phyloP scores from a whole-genome alignment of 2,113 vertebrate species.

The Ivindomyrus marchei region DNA sequence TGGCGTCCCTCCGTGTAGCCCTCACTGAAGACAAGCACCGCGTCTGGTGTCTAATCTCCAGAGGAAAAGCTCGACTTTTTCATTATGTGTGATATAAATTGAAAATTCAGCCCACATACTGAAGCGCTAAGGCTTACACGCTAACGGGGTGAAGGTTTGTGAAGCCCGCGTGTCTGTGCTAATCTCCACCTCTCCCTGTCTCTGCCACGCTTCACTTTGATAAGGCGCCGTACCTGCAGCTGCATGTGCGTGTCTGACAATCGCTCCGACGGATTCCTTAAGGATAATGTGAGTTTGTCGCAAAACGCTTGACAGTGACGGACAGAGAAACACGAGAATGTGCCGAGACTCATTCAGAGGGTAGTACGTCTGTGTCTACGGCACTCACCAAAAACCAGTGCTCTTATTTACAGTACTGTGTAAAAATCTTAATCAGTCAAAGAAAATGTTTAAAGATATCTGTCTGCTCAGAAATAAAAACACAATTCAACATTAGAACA shows the following conservation, averaged over 20 bases:
- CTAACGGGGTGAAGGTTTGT: not conserved
- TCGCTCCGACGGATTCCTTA: not conserved
- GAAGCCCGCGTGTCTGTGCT: not conserved
- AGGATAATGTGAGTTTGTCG: not conserved
- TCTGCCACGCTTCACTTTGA: not conserved
- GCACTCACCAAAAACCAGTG: not conserved
- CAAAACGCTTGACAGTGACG: not conserved
- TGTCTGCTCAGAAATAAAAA: not conserved
- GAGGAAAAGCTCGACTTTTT: not conserved
- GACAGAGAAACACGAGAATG: not conserved
- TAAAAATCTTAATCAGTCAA: not conserved
- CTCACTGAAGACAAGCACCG: not conserved
- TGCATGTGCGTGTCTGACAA: not conserved
- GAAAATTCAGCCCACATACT: not conserved
- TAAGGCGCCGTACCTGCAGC: not conserved
- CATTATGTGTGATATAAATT: not conserved
- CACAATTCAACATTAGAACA: not conserved
- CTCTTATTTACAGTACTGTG: not conserved
- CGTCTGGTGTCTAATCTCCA: not conserved
- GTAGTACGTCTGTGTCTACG: not conserved
- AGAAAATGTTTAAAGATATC: not conserved
- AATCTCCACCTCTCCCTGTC: not conserved
- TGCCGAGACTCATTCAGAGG: not conserved
- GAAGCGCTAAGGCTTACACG: not conserved
- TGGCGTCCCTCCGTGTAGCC: not conserved